Evolutionary conservation across 2,113 vertebrate species (phyloP), one percentile per base, ranked within the genome.

Genomic region (Ahaetulla prasina): DNA sequence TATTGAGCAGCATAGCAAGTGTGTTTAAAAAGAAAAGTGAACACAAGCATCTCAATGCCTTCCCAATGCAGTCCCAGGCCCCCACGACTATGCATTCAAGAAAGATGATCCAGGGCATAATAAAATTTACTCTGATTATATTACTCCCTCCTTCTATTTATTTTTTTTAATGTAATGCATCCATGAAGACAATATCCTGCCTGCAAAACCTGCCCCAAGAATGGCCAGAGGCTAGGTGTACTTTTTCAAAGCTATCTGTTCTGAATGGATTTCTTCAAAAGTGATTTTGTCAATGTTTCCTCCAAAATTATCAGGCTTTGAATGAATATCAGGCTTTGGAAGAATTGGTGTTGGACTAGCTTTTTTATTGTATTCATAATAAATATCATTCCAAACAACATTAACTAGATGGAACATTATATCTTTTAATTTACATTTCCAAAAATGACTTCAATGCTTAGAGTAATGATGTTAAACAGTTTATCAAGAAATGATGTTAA

Each of bases 401-500:
- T 27, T 12, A 63, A 22, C 30, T 39, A 60, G n/a, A 60, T n/a
- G 50, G 3, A 39, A 39, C 68, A 39, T 80, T 80, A 22, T 39
- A 35, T 80, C 27, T 89, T 84, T 43, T 85, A 53, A 47, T 39
- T 89, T 22, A 89, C 16, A 12, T 55, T 80, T 54, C 88, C 10
- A 55, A 23, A 68, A 52, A 8, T 43, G 25, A 55, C 7, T 92
- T 16, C 18, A 80, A 0, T 89, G 43, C 43, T 60, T 43, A 57
- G 3, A 91, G 30, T 16, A 84, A 57, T 55, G n/a, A 47, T 89
- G 8, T 93, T 92, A 94, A 95, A 91, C 91, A 94, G 94, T 96
- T 96, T 96, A 96, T 68, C 43, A 57, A 86, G 22, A 91, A 84
- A 57, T 54, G n/a, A 60, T 89, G 27, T 93, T 92, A 94, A 95